Evolutionary conservation across 2,113 vertebrate species (phyloP).

Genomic region (Dolichotis patagonum): DNA sequence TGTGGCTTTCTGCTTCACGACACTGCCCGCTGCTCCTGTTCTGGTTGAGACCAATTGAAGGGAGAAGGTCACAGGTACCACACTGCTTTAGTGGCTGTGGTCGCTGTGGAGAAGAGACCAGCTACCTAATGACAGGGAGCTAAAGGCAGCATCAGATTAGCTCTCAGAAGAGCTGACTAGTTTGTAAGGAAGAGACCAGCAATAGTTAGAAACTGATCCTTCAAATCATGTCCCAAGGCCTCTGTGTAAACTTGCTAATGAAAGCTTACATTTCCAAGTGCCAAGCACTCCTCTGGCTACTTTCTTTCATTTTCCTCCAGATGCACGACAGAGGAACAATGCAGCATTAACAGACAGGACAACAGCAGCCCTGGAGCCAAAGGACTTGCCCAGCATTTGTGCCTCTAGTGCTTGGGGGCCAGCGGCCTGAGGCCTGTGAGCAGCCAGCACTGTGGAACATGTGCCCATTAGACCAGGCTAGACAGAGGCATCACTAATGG

Average conservation of each 20-base stretch:
- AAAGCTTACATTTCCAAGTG: not conserved
- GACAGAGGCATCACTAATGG: not conserved
- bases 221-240: not conserved
- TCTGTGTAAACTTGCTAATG: not conserved
- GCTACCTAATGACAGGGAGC: not conserved
- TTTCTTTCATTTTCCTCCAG: not conserved
- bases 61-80: not conserved
- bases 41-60: not conserved
- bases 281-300: not conserved
- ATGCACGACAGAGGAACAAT: not conserved
- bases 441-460: not conserved
- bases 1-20: not conserved
- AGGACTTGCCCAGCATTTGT: not conserved
- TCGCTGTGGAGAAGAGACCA: not conserved
- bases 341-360: not conserved
- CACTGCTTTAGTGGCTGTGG: not conserved
- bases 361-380: not conserved
- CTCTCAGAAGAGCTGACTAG: not conserved
- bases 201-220: not conserved
- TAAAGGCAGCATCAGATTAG: not conserved
- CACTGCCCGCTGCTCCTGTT: not conserved
- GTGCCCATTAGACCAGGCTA: not conserved
- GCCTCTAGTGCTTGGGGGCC: not conserved
- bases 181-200: not conserved
- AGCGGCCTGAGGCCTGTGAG: not conserved